phyloP scores from a whole-genome alignment of 2,113 vertebrate genomes.

The Mustela lutreola region DNA sequence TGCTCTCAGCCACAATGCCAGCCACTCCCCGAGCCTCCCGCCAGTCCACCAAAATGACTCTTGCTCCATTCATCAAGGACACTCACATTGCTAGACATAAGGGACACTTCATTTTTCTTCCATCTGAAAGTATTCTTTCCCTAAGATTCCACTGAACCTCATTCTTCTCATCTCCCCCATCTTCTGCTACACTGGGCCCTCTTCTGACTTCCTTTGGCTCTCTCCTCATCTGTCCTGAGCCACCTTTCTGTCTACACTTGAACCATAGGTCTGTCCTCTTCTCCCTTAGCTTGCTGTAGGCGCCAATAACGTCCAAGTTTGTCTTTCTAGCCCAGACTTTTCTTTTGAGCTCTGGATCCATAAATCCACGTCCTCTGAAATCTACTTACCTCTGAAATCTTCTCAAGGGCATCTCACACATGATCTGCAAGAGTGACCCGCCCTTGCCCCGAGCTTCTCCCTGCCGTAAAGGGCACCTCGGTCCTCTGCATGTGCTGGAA shows the following conservation, averaged over 20 bases:
- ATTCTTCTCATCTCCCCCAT: neutral
- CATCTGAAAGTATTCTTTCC: neutral
- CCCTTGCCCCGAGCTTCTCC: neutral
- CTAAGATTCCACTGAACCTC: neutral
- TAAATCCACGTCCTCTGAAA: neutral
- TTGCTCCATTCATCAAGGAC: neutral
- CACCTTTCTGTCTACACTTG: neutral
- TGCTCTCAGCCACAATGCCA: neutral
- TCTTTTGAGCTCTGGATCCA: neutral
- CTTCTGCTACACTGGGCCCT: neutral
- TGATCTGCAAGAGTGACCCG: neutral
- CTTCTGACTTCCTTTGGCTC: neutral
- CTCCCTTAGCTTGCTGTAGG: neutral
- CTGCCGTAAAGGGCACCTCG: neutral
- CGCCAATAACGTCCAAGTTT: neutral
- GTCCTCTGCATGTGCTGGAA: neutral
- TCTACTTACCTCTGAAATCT: neutral
- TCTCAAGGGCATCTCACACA: neutral
- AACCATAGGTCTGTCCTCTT: neutral
- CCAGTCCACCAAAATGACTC: neutral
- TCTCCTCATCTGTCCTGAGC: neutral
- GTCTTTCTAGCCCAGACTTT: slow-evolving; percentile 10
- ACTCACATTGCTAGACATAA: neutral
- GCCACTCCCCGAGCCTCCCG: neutral
- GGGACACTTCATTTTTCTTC: neutral